Evolutionary conservation across 2,113 vertebrate species (phyloP), one percentile per base, ranked within the genome.

Genomic region (Anseranas semipalmata): DNA sequence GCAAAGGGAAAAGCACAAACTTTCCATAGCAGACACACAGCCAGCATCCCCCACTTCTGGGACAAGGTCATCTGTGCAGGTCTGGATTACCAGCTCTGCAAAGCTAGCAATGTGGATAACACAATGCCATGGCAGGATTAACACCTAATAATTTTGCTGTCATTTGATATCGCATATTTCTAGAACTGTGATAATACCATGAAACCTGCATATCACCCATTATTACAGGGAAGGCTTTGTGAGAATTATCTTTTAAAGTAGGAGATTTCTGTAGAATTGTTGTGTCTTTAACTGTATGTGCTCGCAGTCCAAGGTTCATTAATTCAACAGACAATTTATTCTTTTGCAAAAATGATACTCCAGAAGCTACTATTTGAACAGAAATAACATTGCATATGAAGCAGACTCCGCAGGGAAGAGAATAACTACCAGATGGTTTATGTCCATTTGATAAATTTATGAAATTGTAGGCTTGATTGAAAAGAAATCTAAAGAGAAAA

Each of bases 401-500:
- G 81, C 17, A 68, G 93, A 72, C 15, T 50, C 53, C 67, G 45
- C 55, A 74, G 35, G 52, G 78, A 59, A 82, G 35, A 85, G 33
- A 71, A 39, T 30, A 83, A 81, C 52, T 43, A 59, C 16, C 19
- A 88, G 39, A 74, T 15, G 55, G 27, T 46, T 66, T 63, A 13
- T 6, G 85, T 62, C 87, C 20, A 50, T 85, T 91, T 88, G 60
- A 89, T 75, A 93, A 71, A 90, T 82, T 46, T 22, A 68, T 37
- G 28, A 70, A 87, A 82, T 52, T 11, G 3, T 21, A 62, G 33
- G 15, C 59, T 94, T 79, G 39, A 90, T 4, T 88, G 89, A 90
- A 95, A 94, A 79, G 37, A 86, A 89, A 91, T 41, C 37, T 59
- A n/a, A 87, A 25, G 24, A 50, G 0, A 93, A 96, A 93, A 92